Percentiles rank a stretch among this genome's conserved stretches.
These are phyloP conservation scores for Physocephala rufipes DNA, from an alignment of 2,888 invertebrate genomes.

Conservation along the genomic window DNA sequence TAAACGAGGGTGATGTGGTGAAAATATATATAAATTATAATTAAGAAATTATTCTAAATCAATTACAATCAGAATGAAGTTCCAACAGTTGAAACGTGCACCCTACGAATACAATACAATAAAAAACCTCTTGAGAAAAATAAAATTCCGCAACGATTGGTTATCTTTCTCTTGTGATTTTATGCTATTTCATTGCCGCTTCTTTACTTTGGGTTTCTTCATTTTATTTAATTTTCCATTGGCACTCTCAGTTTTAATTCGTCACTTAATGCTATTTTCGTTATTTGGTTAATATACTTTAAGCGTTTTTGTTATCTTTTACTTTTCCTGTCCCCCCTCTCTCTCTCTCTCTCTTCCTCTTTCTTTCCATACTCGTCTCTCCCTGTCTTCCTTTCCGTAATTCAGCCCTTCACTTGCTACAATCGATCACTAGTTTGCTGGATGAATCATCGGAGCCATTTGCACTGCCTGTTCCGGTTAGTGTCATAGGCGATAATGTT, in stretches of 20 bases:
- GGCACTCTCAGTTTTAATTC: too few relatives aligned
- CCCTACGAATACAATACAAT: background rate
- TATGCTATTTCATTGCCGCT: too few relatives aligned
- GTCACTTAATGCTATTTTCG: too few relatives aligned
- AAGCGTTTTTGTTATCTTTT: background rate
- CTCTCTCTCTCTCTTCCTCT: background rate
- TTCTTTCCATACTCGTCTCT: background rate
- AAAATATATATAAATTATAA: too few relatives aligned
- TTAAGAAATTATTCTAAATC: background rate
- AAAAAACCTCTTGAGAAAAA: background rate
- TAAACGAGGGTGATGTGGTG: too few relatives aligned
- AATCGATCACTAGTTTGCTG: conserved; percentile 58
- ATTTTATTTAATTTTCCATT: too few relatives aligned
- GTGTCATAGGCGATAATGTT: conserved; percentile 42
- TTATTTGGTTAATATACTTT: background rate
- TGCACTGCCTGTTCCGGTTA: conserved; percentile 38
- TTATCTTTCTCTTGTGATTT: background rate
- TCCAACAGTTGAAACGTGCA: conserved; percentile 15
- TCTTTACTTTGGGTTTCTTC: too few relatives aligned
- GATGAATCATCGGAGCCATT: conserved; percentile 56
- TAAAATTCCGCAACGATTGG: background rate
- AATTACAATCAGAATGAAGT: conserved; percentile 4
- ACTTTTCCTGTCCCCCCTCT: background rate
- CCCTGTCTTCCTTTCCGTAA: background rate
- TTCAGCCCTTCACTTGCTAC: conserved; percentile 53